Percentiles rank a stretch among this genome's conserved stretches.
These are phyloP conservation scores for Orthosia gracilis DNA, from an alignment of 2,888 invertebrate genomes.

Conservation along the genomic window DNA sequence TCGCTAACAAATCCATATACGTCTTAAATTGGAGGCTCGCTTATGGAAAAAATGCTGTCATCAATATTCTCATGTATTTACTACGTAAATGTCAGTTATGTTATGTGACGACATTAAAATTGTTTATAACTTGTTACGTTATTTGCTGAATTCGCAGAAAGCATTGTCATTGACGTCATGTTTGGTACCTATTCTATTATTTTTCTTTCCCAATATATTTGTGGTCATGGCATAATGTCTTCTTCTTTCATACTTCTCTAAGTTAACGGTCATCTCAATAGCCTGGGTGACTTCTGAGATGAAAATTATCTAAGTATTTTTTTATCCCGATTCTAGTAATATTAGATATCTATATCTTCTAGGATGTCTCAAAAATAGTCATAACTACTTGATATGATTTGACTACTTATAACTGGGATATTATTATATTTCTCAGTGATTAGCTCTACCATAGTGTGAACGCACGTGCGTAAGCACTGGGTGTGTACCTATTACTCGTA, in stretches of 20 bases:
- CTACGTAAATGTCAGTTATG: not conserved
- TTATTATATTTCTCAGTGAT: constrained; percentile 6
- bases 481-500: too few relatives aligned
- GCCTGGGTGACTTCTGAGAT: too few relatives aligned
- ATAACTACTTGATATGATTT: not conserved
- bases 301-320: too few relatives aligned
- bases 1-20: constrained; percentile 46
- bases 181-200: too few relatives aligned
- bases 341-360: too few relatives aligned
- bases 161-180: not conserved
- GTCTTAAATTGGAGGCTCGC: not conserved
- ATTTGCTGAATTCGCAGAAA: constrained; percentile 27
- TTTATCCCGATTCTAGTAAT: too few relatives aligned
- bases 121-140: not conserved
- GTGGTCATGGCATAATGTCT: too few relatives aligned
- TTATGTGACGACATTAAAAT: not conserved
- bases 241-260: too few relatives aligned
- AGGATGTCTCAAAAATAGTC: not conserved
- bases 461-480: not conserved
- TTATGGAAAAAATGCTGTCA: constrained; percentile 48
- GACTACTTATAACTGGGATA: not conserved
- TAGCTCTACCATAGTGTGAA: constrained; percentile 3
- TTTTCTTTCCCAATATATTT: too few relatives aligned
- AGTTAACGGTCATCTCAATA: too few relatives aligned
- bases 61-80: constrained; percentile 20